Percentiles rank a stretch among this genome's conserved stretches.
These are phyloP conservation scores for Autographa pulchrina DNA, from an alignment of 2,888 invertebrate species.

Conservation along the genomic window DNA sequence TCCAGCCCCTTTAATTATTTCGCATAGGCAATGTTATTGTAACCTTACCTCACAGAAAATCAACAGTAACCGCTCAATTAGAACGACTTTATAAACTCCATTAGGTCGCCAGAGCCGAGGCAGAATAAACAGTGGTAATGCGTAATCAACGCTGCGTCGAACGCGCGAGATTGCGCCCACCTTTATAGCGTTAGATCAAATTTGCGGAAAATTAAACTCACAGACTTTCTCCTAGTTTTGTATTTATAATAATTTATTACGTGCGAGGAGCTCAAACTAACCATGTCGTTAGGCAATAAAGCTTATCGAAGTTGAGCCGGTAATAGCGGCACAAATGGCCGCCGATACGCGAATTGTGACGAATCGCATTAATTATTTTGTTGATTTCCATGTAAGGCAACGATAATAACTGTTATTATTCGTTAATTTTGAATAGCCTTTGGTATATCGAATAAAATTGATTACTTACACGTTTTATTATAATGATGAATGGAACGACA, in stretches of 20 bases:
- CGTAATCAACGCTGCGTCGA: slow-evolving; percentile 59
- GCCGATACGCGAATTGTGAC: slow-evolving; percentile 79
- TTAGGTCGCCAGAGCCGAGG: slow-evolving; percentile 53
- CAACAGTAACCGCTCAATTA: slow-evolving; percentile 67
- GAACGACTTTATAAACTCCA: slow-evolving; percentile 68
- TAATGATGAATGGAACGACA: slow-evolving; percentile 39
- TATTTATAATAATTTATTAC: slow-evolving; percentile 87
- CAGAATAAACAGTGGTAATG: slow-evolving; percentile 53
- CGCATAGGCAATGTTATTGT: slow-evolving; percentile 47
- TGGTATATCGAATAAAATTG: slow-evolving; percentile 47
- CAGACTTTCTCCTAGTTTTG: slow-evolving; percentile 77
- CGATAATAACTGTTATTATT: slow-evolving; percentile 65
- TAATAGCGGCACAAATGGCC: slow-evolving; percentile 83
- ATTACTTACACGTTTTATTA: slow-evolving; percentile 45
- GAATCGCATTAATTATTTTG: slow-evolving; percentile 83
- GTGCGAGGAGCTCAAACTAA: slow-evolving; percentile 86
- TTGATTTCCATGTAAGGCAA: slow-evolving; percentile 68
- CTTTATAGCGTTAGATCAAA: slow-evolving; percentile 84
- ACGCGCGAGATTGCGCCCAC: slow-evolving; percentile 56
- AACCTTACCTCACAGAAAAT: slow-evolving; percentile 58
- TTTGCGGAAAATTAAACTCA: slow-evolving; percentile 88
- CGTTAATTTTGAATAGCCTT: slow-evolving; percentile 54
- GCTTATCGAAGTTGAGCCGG: slow-evolving; percentile 82
- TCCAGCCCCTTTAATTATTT: slow-evolving; percentile 36
- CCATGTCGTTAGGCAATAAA: slow-evolving; percentile 85